Evolutionary conservation across 2,113 vertebrate species (phyloP).

Genomic region (Cinclus mexicanus): DNA sequence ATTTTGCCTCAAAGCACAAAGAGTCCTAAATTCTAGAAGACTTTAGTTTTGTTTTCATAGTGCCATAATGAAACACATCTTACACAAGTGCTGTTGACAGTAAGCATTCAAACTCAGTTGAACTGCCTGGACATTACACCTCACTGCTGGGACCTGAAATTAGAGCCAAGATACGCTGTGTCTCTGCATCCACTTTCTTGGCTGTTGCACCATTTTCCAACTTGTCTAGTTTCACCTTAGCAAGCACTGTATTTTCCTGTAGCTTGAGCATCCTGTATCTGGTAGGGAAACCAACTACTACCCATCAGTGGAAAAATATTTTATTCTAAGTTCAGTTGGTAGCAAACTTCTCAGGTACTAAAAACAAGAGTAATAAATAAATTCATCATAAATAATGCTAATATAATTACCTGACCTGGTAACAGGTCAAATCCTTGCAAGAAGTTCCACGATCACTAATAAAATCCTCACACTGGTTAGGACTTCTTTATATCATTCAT

Average conservation of each 20-base stretch:
- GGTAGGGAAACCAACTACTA: neutral
- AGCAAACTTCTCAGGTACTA: neutral
- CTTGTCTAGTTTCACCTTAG: neutral
- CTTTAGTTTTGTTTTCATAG: neutral
- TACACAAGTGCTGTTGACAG: neutral
- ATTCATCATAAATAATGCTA: neutral
- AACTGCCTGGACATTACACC: neutral
- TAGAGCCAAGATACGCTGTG: neutral
- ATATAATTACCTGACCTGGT: neutral
- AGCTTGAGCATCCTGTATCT: neutral
- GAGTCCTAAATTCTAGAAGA: neutral
- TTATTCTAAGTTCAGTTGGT: neutral
- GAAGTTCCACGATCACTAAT: neutral
- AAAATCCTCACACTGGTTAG: neutral
- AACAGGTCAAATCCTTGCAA: neutral
- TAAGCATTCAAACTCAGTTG: neutral
- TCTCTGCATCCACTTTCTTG: neutral
- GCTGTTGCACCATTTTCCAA: neutral
- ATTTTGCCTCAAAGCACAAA: neutral
- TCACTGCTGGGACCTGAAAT: neutral
- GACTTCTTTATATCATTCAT: neutral
- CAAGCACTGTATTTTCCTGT: fast-evolving
- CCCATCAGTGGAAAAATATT: neutral
- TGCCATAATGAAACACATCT: neutral
- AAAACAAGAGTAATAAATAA: neutral